These are phyloP conservation scores for Conus ventricosus DNA, from an alignment of 1,140 invertebrate genomes.

Conservation along the genomic window DNA sequence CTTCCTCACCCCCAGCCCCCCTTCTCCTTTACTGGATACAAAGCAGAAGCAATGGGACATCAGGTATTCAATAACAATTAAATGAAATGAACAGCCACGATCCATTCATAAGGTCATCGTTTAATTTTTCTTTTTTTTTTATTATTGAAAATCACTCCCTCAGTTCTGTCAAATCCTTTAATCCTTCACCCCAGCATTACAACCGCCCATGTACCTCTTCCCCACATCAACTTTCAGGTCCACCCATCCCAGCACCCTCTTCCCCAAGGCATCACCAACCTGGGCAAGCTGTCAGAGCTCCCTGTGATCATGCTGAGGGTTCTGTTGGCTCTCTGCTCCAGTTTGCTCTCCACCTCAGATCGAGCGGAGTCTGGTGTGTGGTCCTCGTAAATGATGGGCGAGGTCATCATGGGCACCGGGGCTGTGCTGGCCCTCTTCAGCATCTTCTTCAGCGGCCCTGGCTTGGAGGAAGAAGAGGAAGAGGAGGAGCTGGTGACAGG, in stretches of 20 bases:
- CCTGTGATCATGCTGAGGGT: constrained; percentile 68
- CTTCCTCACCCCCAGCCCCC: too few relatives aligned
- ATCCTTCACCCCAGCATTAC: too few relatives aligned
- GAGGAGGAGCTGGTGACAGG: background rate
- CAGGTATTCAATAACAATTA: too few relatives aligned
- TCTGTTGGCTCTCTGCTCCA: constrained; percentile 45
- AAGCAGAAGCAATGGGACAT: too few relatives aligned
- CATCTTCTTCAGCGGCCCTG: constrained; percentile 54
- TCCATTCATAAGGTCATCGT: too few relatives aligned
- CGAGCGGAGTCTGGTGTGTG: background rate
- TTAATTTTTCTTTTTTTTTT: too few relatives aligned
- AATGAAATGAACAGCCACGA: too few relatives aligned
- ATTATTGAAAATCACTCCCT: too few relatives aligned
- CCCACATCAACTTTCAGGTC: too few relatives aligned
- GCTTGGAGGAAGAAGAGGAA: background rate
- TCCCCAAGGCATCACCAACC: constrained; percentile 47
- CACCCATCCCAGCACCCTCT: background rate
- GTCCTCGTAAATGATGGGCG: constrained; percentile 51
- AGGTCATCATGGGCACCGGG: constrained; percentile 47
- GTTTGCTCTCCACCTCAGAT: constrained; percentile 23
- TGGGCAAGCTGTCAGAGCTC: constrained; percentile 72
- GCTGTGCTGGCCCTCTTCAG: constrained; percentile 54
- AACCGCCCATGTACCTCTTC: too few relatives aligned
- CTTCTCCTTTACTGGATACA: too few relatives aligned
- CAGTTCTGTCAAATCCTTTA: too few relatives aligned